Base-by-base conservation (phyloP, 2,888 invertebrate genomes). In the Arctia plantaginis region DNA sequence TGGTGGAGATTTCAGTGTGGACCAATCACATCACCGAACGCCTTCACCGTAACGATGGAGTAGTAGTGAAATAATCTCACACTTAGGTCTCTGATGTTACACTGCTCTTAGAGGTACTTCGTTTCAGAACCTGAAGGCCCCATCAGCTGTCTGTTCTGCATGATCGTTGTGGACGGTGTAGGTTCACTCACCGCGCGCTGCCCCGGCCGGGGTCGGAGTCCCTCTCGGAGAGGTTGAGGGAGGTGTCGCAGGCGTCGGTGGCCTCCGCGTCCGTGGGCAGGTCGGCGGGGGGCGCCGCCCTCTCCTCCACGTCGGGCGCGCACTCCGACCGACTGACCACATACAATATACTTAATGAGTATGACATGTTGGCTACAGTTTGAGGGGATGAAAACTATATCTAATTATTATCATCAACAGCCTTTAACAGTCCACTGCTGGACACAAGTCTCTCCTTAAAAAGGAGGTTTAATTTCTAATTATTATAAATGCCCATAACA, bases 161-260 rank as follows among this genome's bases (percentile, higher is more conserved):
- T 4, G 18, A 4, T 18, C 18, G 20, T 18, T 13, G 15, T 44
- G 15, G 13, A 3, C 3, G 3, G 15, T 20, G 20, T 3, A 59
- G n/a, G n/a, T 66, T 12, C n/a, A 39, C 67, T 67, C 30, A 93
- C 94, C 93, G 89, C 71, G 91, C 90, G 0, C 91, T 91, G 67
- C 84, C 91, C 76, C 92, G 89, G 30, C 93, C 93, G 6, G 89
- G 82, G 33, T 93, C 92, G 0, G 93, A 93, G 73, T 92, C 93
- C 3, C 89, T 74, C 74, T 92, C 94, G 0, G 93, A 93, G 3
- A 93, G 86, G 51, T 89, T 84, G 68, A 91, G 87, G 66, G 92
- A 92, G 33, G 90, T 87, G 77, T 90, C 91, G 77, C 90, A 90
- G n/a, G 27, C 77, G 47, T 77, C 82, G 1, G 30, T 71, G 1